phyloP scores from a whole-genome alignment of 2,797 vertebrate genomes.

The Acanthornis magna region DNA sequence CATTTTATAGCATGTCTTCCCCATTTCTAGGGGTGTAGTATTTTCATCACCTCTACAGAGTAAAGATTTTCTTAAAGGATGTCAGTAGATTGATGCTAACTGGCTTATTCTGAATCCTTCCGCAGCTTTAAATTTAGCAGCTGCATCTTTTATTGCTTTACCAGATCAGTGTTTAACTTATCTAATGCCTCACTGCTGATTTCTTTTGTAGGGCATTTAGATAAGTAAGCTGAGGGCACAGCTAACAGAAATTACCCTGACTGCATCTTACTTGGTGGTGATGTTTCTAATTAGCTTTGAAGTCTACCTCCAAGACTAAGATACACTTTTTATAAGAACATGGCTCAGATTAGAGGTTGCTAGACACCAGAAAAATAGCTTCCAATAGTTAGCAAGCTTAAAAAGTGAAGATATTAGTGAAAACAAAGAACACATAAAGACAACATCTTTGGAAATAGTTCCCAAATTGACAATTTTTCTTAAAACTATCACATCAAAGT shows the following conservation, averaged over 20 bases:
- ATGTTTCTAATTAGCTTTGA: background rate
- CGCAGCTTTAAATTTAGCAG: background rate
- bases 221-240: background rate
- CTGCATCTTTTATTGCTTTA: background rate
- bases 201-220: background rate
- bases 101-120: background rate
- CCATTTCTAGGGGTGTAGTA: background rate
- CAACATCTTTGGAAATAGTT: background rate
- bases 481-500: background rate
- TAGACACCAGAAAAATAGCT: background rate
- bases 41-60: background rate
- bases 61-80: background rate
- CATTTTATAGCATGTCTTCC: background rate
- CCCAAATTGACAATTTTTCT: background rate
- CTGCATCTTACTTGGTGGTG: background rate
- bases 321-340: background rate
- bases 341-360: background rate
- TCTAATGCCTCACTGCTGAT: background rate
- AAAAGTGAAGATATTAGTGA: background rate
- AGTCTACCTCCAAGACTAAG: background rate
- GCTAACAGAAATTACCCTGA: background rate
- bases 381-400: background rate
- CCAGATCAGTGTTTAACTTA: background rate
- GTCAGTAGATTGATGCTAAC: background rate
- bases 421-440: background rate